These are phyloP conservation scores for Aphis craccivora DNA, from an alignment of 1,140 invertebrate genomes.

Conservation along the genomic window DNA sequence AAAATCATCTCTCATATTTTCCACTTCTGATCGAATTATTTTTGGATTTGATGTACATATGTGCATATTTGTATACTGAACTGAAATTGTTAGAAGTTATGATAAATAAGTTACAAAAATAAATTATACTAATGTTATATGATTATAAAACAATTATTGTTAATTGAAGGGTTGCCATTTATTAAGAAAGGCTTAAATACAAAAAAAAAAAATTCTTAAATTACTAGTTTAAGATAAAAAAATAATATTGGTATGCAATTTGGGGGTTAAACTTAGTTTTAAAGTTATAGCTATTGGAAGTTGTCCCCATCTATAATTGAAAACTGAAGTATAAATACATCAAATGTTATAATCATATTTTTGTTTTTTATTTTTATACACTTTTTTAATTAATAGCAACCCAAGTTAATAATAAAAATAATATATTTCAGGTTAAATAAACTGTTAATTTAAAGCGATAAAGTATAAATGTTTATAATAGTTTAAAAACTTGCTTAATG, in stretches of 20 bases:
- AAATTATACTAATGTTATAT: background rate
- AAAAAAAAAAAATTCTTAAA: no score
- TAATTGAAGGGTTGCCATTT: background rate
- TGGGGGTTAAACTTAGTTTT: no score
- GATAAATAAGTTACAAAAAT: background rate
- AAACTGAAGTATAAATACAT: no score
- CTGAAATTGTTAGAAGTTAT: constrained; percentile 26
- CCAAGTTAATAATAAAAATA: background rate
- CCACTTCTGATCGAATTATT: constrained; percentile 84
- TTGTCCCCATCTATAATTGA: no score
- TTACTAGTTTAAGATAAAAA: background rate
- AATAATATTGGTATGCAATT: background rate
- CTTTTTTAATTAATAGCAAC: background rate
- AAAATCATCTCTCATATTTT: constrained; percentile 83
- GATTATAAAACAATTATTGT: background rate
- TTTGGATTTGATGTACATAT: constrained; percentile 75
- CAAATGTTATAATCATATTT: background rate
- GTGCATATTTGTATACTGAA: constrained; percentile 66
- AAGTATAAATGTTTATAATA: background rate
- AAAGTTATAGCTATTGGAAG: no score
- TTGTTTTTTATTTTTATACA: background rate
- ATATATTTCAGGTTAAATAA: background rate
- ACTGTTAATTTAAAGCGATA: constrained; percentile 5
- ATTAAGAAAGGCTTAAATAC: background rate
- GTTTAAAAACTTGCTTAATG: constrained; percentile 35